phyloP scores from a whole-genome alignment of 2,113 vertebrate genomes.

The Poeciliopsis turrubarensis region DNA sequence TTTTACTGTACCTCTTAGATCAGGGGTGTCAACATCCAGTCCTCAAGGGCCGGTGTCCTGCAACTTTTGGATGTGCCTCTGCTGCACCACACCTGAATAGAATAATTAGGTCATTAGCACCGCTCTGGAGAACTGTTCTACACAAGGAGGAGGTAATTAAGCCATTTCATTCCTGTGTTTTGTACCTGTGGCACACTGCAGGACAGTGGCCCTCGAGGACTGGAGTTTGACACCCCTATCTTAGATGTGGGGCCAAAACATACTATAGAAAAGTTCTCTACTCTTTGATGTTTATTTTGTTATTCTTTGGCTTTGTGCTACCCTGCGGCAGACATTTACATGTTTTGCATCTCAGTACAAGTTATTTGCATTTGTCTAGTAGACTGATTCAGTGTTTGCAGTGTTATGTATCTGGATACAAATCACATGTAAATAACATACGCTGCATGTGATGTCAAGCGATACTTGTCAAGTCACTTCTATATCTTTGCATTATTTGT shows the following conservation, averaged over 20 bases:
- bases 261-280: background rate
- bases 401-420: constrained; percentile 9
- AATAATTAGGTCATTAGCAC: no score
- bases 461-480: background rate
- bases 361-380: constrained; percentile 10
- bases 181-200: no score
- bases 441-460: constrained; percentile 9
- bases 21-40: no score
- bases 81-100: no score
- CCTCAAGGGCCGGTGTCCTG: no score
- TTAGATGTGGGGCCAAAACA: background rate
- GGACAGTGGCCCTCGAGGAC: no score
- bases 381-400: constrained; percentile 4
- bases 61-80: no score
- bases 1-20: background rate
- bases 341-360: background rate
- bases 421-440: constrained; percentile 13
- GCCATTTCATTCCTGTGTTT: no score
- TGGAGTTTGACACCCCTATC: no score
- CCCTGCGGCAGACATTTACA: background rate
- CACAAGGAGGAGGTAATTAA: no score
- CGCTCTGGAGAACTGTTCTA: no score
- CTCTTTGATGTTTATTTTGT: background rate
- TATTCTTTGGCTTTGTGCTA: background rate
- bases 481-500: background rate